Evolutionary conservation across 1,140 invertebrate genomes (phyloP).

Genomic region (Eubasilissa regina): DNA sequence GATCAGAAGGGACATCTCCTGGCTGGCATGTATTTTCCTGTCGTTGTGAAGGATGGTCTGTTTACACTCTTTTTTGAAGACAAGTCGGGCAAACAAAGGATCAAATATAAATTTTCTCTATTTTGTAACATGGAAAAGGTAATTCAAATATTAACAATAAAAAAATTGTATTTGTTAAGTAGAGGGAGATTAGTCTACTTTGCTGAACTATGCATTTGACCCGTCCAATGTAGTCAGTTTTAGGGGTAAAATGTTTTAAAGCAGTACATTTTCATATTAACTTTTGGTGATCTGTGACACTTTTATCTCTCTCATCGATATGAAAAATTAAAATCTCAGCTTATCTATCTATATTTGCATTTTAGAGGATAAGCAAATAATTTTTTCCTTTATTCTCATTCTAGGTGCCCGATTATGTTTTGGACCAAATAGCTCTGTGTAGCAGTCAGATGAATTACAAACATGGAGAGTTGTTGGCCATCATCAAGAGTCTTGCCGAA

Average conservation of each 20-base stretch:
- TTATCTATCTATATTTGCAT: too few species aligned
- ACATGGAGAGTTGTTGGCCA: slow-evolving; percentile 75
- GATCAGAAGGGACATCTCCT: slow-evolving; percentile 85
- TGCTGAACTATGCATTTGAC: too few species aligned
- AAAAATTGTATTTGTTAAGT: too few species aligned
- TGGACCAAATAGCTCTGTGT: slow-evolving; percentile 77
- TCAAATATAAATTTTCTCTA: slow-evolving; percentile 80
- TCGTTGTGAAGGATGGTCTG: slow-evolving; percentile 75
- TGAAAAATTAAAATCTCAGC: too few species aligned
- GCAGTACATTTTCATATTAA: too few species aligned
- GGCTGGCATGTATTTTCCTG: slow-evolving; percentile 88
- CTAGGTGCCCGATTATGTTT: slow-evolving; percentile 76
- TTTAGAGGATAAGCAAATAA: too few species aligned
- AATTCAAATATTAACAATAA: slow-evolving; percentile 48
- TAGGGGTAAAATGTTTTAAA: too few species aligned
- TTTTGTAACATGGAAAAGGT: slow-evolving; percentile 79
- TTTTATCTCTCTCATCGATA: too few species aligned
- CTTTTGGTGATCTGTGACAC: too few species aligned
- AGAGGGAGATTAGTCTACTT: too few species aligned
- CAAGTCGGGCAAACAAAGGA: slow-evolving; percentile 76
- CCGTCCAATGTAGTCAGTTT: too few species aligned
- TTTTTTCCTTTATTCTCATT: too few species aligned
- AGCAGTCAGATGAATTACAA: slow-evolving; percentile 81
- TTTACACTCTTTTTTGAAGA: slow-evolving; percentile 88
- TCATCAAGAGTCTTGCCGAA: slow-evolving; percentile 77